A percentile compares a stretch with the other conserved stretches of the same genome.
These are phyloP conservation scores for Pseudomyrmex concolor DNA, from an alignment of 1,140 invertebrate genomes.

Conservation along the genomic window DNA sequence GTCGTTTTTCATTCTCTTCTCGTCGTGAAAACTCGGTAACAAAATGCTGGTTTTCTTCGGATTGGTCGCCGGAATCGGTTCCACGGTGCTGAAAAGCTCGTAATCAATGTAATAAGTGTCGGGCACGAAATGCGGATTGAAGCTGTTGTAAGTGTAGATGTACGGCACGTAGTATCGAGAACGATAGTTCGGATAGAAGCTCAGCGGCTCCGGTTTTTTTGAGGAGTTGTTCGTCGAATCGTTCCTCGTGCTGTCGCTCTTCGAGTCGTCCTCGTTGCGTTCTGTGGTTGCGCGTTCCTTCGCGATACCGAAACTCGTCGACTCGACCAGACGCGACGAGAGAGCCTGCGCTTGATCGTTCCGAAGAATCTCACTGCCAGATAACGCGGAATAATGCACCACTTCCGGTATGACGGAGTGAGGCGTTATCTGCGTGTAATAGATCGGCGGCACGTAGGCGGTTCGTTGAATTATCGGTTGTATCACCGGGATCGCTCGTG, in stretches of 20 bases:
- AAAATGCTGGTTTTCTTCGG: constrained; percentile 57
- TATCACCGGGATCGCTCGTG: constrained; percentile 89
- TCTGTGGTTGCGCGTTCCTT: not conserved
- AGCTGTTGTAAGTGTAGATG: constrained; percentile 79
- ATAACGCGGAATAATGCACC: constrained; percentile 47
- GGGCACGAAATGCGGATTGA: constrained; percentile 75
- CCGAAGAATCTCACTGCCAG: not conserved
- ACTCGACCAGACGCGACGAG: constrained; percentile 21
- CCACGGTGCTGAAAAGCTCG: constrained; percentile 71
- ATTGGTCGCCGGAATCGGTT: constrained; percentile 66
- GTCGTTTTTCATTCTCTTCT: constrained; percentile 49
- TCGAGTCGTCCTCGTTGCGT: not conserved
- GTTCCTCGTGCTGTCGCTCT: constrained; percentile 39
- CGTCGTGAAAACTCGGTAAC: constrained; percentile 71
- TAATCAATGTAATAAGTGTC: constrained; percentile 77
- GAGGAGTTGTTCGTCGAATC: constrained; percentile 27
- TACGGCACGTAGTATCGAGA: constrained; percentile 82
- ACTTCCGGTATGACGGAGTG: constrained; percentile 72
- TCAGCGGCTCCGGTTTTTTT: constrained; percentile 72
- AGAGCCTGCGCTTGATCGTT: constrained; percentile 15
- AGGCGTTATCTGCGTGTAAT: constrained; percentile 77
- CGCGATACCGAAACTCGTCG: constrained; percentile 4
- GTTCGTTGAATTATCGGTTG: constrained; percentile 88
- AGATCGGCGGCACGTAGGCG: constrained; percentile 84
- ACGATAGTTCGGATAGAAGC: constrained; percentile 81